Conservation (phyloP, 2,797 vertebrate species). For the Myripristis murdjan region DNA sequence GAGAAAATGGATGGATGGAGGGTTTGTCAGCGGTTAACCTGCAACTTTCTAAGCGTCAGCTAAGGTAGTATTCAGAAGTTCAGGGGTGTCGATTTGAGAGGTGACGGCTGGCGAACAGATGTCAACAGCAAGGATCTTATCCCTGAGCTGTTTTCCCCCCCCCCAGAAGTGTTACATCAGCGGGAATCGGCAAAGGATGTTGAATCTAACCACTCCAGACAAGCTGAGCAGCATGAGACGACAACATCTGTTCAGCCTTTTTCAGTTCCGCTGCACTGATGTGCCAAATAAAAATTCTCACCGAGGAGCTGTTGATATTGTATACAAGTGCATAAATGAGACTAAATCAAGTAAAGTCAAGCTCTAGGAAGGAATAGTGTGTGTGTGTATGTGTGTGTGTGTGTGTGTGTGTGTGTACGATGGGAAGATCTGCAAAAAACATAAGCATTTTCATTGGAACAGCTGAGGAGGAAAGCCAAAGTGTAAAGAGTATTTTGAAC, state of each 20-base stretch:
- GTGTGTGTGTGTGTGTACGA: too few species aligned
- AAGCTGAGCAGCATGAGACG: conserved; percentile 45
- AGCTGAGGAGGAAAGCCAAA: neutral
- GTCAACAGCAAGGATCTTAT: conserved; percentile 13
- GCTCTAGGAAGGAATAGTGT: conserved; percentile 9
- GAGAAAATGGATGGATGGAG: neutral
- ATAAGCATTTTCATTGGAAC: neutral
- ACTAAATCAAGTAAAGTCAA: conserved; percentile 23
- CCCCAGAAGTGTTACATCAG: conserved; percentile 5
- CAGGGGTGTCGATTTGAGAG: neutral
- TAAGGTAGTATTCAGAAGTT: neutral
- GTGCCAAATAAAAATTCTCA: conserved; percentile 38
- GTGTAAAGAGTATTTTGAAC: too few species aligned
- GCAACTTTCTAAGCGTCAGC: neutral
- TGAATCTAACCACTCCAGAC: conserved; percentile 24
- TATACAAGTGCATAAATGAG: conserved; percentile 26
- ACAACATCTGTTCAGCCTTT: conserved; percentile 40
- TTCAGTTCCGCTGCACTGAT: conserved; percentile 8
- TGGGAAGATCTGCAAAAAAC: neutral
- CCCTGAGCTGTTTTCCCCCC: neutral
- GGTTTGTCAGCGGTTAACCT: neutral
- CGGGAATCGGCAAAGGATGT: conserved; percentile 15
- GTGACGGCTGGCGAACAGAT: neutral
- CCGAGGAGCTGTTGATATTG: conserved; percentile 21
- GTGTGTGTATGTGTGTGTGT: too few species aligned